Evolutionary conservation across 2,888 invertebrate genomes (phyloP), one percentile per base, ranked within the genome.

Genomic region (Tiphia femorata): DNA sequence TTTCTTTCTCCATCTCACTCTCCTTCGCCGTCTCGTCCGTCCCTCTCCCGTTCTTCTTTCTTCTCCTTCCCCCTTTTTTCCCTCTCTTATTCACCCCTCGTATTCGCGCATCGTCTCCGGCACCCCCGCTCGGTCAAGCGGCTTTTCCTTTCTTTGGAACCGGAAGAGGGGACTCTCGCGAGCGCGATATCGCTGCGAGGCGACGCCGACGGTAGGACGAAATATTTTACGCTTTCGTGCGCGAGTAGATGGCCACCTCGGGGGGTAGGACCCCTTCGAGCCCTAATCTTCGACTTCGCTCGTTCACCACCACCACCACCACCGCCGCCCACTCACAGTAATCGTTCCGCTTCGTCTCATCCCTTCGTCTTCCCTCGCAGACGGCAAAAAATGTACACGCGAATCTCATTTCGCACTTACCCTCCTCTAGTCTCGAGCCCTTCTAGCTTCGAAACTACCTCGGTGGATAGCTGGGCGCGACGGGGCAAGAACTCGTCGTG

Each of bases 371-470:
- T 20, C 8, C 17, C 14, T 25, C 46, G 16, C 19, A 64, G 67
- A 67, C 64, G 64, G 67, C 55, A 54, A 70, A 65, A 69, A 70
- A 58, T 60, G 49, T 67, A 67, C 64, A 67, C 56, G 54, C 56
- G 38, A 70, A 70, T 64, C 54, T 62, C 62, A 43, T 70, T 60
- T 51, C 30, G 38, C 48, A 40, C 27, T 62, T 54, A 62, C 42
- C 51, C 56, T 64, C 20, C 44, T 42, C n/a, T 33, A 14, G 3
- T 4, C 52, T 27, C 17, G 33, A 29, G 17, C 23, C 43, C 38
- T 44, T 44, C 44, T 29, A 21, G 30, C 43, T 10, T 23, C 27
- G 43, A 14, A 16, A n/a, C n/a, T n/a, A n/a, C n/a, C n/a, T n/a
- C n/a, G n/a, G n/a, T n/a, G n/a, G n/a, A n/a, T n/a, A n/a, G n/a